A percentile compares a stretch with the other conserved stretches of the same genome.
Conservation (phyloP, 2,113 vertebrate genomes). For the Cephalopholis sonnerati region DNA sequence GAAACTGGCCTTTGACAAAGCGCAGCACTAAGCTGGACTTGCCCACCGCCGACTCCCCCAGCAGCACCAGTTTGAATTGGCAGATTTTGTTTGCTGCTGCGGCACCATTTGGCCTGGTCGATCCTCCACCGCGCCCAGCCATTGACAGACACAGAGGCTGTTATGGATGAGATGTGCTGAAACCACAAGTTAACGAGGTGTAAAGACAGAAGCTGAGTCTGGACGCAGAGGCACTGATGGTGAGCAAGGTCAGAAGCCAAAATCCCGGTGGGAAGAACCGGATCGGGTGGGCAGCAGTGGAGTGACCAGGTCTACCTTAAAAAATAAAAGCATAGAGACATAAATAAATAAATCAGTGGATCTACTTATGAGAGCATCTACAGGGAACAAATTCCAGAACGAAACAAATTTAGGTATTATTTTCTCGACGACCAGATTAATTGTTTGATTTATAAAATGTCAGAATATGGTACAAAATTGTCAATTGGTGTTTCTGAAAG, state of each 20-base stretch:
- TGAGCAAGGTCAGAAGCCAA: conserved; percentile 19
- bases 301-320: neutral
- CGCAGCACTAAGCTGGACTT: conserved; percentile 90
- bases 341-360: conserved; percentile 2
- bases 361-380: neutral
- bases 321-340: neutral
- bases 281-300: neutral
- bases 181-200: conserved; percentile 3
- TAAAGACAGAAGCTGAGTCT: neutral
- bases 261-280: neutral
- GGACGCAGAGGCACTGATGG: conserved; percentile 43
- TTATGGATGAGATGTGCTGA: conserved; percentile 32
- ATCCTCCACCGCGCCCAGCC: conserved; percentile 90
- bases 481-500: too few species aligned
- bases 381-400: neutral
- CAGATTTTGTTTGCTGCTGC: conserved; percentile 87
- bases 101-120: conserved; percentile 87
- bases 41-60: conserved; percentile 89
- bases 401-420: too few species aligned
- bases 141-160: conserved; percentile 78
- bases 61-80: conserved; percentile 89
- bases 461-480: neutral
- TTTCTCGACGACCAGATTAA: too few species aligned
- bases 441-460: too few species aligned
- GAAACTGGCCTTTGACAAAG: conserved; percentile 90